Conservation (phyloP, 2,888 invertebrate genomes). For the Dorcus hopei region DNA sequence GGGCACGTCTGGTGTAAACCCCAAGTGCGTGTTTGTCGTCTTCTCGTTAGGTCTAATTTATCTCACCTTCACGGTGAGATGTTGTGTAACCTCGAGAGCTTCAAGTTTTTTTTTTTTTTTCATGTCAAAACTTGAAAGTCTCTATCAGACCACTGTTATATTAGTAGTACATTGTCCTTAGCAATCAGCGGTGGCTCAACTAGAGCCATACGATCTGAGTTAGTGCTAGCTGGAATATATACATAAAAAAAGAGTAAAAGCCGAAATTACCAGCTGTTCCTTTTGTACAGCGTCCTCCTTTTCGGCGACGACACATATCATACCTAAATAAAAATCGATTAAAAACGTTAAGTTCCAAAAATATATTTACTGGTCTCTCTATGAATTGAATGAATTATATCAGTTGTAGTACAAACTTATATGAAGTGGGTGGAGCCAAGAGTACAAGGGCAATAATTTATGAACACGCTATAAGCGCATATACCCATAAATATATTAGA, state of each 20-base stretch:
- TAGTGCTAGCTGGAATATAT: conserved; percentile 22
- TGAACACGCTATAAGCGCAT: too few relatives aligned
- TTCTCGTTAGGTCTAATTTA: neutral
- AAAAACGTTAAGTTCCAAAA: neutral
- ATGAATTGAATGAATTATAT: too few relatives aligned
- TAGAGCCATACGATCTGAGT: conserved; percentile 16
- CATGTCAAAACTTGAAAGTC: neutral
- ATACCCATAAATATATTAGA: too few relatives aligned
- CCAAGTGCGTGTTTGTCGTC: neutral
- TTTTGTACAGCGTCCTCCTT: conserved; percentile 96
- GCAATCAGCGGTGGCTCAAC: conserved; percentile 13
- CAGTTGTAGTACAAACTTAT: too few relatives aligned
- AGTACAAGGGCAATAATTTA: too few relatives aligned
- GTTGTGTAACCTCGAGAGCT: neutral
- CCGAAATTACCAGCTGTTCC: conserved; percentile 88
- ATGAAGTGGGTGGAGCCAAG: too few relatives aligned
- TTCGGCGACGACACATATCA: conserved; percentile 96
- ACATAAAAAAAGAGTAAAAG: conserved; percentile 18
- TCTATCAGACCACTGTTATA: neutral
- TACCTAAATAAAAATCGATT: conserved; percentile 64
- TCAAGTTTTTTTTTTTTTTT: neutral
- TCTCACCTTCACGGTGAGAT: too few relatives aligned
- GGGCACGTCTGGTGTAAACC: neutral
- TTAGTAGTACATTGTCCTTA: neutral
- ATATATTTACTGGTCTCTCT: neutral